Percentiles rank a stretch among this genome's conserved stretches.
Evolutionary conservation across 2,113 vertebrate genomes (phyloP).

Genomic region (Chaetodon auriga): DNA sequence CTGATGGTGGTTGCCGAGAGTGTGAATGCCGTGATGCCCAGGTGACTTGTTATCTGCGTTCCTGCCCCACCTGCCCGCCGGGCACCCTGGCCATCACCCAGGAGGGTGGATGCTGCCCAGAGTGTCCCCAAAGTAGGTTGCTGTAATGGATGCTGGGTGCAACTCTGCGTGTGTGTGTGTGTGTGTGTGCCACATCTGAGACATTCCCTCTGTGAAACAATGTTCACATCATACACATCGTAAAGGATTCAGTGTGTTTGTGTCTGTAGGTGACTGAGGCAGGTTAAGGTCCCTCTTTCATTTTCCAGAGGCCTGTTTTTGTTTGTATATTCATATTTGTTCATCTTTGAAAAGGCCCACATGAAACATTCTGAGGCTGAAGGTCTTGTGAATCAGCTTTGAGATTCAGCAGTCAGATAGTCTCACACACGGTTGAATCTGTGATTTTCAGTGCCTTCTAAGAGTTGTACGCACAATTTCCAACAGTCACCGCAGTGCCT

Average conservation of each 20-base stretch:
- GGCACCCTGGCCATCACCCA: conserved; percentile 79
- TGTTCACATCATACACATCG: background rate
- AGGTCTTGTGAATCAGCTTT: background rate
- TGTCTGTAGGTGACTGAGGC: background rate
- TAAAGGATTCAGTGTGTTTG: background rate
- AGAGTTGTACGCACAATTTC: background rate
- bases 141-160: background rate
- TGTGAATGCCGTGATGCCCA: conserved; percentile 86
- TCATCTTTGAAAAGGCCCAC: background rate
- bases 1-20: conserved; percentile 84
- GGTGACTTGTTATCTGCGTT: conserved; percentile 88
- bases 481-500: background rate
- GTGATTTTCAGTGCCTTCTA: too few species aligned
- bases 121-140: conserved; percentile 87
- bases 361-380: background rate
- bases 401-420: background rate
- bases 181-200: background rate
- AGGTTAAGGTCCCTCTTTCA: background rate
- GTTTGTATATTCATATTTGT: background rate
- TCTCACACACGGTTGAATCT: background rate
- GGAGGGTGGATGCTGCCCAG: conserved; percentile 87
- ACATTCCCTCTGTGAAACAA: background rate
- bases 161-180: too few species aligned
- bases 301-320: background rate
- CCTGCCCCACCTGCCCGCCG: conserved; percentile 88